Evolutionary conservation across 2,888 invertebrate species (phyloP).

Genomic region (Hesperia comma): DNA sequence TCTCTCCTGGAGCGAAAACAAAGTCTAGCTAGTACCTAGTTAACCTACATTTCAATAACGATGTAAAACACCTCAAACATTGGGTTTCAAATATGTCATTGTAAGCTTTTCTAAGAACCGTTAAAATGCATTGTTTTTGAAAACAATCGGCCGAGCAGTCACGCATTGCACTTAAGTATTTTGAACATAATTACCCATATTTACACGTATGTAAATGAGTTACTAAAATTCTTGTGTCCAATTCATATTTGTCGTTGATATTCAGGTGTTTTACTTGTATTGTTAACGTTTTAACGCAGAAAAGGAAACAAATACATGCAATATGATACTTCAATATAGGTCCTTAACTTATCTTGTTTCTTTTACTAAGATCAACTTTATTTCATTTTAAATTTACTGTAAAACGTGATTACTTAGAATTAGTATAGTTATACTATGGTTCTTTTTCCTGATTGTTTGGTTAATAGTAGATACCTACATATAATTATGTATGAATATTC

Average conservation of each 20-base stretch:
- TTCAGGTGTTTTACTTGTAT: not conserved
- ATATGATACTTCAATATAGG: not conserved
- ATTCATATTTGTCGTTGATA: slow-evolving; percentile 13
- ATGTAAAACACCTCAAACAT: slow-evolving; percentile 18
- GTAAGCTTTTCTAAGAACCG: slow-evolving; percentile 46
- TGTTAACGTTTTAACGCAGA: not conserved
- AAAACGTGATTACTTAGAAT: too few species aligned
- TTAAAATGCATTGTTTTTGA: slow-evolving; percentile 47
- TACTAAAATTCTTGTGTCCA: not conserved
- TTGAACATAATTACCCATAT: slow-evolving; percentile 22
- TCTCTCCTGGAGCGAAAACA: not conserved
- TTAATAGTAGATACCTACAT: too few species aligned
- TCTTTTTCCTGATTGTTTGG: too few species aligned
- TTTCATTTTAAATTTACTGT: too few species aligned
- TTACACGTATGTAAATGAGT: slow-evolving; percentile 13
- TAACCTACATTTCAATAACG: slow-evolving; percentile 25
- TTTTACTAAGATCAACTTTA: not conserved
- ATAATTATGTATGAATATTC: too few species aligned
- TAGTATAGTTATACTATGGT: too few species aligned
- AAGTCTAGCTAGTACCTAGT: slow-evolving; percentile 5
- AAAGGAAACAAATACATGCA: not conserved
- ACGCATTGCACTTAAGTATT: slow-evolving; percentile 37
- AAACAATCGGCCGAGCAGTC: slow-evolving; percentile 42
- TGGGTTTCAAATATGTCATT: slow-evolving; percentile 24
- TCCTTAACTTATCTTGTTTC: too few species aligned